phyloP scores from a whole-genome alignment of 1,140 invertebrate species.

The Nasonia giraulti region DNA sequence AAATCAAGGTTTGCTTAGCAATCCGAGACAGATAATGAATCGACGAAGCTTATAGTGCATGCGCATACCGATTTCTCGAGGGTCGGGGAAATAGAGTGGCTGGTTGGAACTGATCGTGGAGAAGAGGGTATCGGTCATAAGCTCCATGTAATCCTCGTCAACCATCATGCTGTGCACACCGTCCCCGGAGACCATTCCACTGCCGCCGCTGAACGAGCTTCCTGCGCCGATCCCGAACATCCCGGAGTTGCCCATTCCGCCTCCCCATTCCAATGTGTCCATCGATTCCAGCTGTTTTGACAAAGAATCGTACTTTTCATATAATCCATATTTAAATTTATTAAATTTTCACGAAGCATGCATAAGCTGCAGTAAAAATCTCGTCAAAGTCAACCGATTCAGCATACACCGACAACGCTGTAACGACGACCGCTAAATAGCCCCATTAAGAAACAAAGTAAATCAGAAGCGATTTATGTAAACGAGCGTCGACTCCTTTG shows the following conservation, averaged over 20 bases:
- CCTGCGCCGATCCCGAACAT: constrained; percentile 59
- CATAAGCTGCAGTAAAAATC: no score
- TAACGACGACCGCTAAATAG: no score
- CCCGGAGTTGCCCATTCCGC: constrained; percentile 59
- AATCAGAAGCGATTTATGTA: no score
- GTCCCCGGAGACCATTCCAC: constrained; percentile 77
- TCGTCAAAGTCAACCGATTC: no score
- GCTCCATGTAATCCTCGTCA: constrained; percentile 91
- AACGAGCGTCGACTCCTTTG: background rate
- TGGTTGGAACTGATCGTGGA: constrained; percentile 90
- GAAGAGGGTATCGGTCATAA: constrained; percentile 93
- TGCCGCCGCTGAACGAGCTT: constrained; percentile 60
- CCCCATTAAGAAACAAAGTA: no score
- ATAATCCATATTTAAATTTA: no score
- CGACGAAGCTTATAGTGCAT: background rate
- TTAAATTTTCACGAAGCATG: no score
- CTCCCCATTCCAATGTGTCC: constrained; percentile 85
- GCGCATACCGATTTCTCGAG: constrained; percentile 93
- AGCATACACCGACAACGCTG: no score
- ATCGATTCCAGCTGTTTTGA: constrained; percentile 82
- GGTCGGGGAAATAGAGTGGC: constrained; percentile 96
- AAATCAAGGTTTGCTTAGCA: constrained; percentile 48
- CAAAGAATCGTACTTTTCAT: constrained; percentile 31
- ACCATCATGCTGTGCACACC: constrained; percentile 83
- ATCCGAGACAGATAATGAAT: background rate